Conservation (phyloP, 1,140 invertebrate species). For the Bombus waltoni region DNA sequence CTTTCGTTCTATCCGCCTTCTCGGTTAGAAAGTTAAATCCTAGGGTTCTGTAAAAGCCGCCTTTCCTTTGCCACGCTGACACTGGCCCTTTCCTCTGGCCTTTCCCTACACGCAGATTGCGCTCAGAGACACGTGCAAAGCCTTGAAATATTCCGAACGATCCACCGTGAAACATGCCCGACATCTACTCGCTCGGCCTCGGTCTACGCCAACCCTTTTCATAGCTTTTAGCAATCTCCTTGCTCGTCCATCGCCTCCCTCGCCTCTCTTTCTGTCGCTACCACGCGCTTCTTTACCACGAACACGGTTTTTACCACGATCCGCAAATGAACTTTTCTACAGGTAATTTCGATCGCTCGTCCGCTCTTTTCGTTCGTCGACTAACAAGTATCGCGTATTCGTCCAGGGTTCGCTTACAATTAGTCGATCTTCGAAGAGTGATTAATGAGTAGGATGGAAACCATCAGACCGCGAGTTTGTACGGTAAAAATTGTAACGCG, state of each 20-base stretch:
- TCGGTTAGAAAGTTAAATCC: constrained; percentile 71
- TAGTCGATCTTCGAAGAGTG: neutral
- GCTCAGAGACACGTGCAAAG: constrained; percentile 35
- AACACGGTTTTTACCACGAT: neutral
- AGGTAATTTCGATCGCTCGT: constrained; percentile 32
- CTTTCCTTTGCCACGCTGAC: constrained; percentile 20
- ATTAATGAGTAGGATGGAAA: constrained; percentile 12
- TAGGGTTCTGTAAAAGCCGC: constrained; percentile 60
- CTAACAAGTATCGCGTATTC: neutral
- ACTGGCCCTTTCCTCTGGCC: constrained; percentile 35
- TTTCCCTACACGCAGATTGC: constrained; percentile 23
- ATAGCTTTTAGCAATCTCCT: neutral
- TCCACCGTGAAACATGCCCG: constrained; percentile 49
- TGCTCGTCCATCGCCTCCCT: neutral
- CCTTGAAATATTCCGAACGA: constrained; percentile 65
- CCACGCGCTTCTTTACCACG: neutral
- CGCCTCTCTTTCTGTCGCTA: neutral
- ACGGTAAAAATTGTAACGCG: neutral
- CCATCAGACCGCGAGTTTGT: neutral
- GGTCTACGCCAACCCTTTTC: constrained; percentile 29
- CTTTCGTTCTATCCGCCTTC: neutral
- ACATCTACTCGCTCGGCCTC: constrained; percentile 18
- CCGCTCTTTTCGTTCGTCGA: neutral
- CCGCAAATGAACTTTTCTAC: constrained; percentile 41
- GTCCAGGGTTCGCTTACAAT: neutral